Base-by-base conservation (phyloP, 2,797 vertebrate species). In the Pseudopleuronectes americanus region DNA sequence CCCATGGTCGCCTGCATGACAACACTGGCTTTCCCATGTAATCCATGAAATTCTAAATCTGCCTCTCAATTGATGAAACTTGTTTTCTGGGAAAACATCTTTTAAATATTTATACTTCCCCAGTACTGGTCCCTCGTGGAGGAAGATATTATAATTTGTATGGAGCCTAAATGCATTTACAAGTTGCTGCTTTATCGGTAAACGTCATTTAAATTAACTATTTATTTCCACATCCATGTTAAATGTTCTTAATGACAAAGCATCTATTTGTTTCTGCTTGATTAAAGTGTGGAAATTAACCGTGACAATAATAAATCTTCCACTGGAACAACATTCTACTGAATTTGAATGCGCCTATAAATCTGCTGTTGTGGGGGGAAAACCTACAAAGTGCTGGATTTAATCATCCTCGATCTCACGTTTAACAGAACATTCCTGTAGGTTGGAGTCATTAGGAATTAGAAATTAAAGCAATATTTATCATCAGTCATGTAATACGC, bases 311-410 rank as follows among this genome's bases (percentile, higher is more conserved):
- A 72, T 79, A 64, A 78, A 75, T 81, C 69, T 80, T 23, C 8
- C 12, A 36, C 7, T 64, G 23, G 3, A 62, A 64, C 49, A 49
- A 23, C 28, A 41, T 68, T 28, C 24, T 45, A 52, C 13, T 64
- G 66, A 81, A 74, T 74, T 59, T 61, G 28, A 87, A 83, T 69
- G 54, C 66, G 36, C 28, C 48, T 22, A 79, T 84, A 70, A 78
- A 84, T 83, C 60, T 58, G 8, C 17, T 10, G n/a, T 17, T 31
- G 8, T 65, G 12, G 43, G 23, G 36, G 8, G 36, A 5, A 2
- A 51, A n/a, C 65, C 65, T 57, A 47, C 23, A 2, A 64, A 36
- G 41, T 47, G 21, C 36, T 77, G 17, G 10, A 4, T 68, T 56
- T 68, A 57, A 64, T 31, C 55, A 56, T 52, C 28, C 1, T 23